Base-by-base conservation (phyloP, 2,888 invertebrate species). In the Lysandra coridon region DNA sequence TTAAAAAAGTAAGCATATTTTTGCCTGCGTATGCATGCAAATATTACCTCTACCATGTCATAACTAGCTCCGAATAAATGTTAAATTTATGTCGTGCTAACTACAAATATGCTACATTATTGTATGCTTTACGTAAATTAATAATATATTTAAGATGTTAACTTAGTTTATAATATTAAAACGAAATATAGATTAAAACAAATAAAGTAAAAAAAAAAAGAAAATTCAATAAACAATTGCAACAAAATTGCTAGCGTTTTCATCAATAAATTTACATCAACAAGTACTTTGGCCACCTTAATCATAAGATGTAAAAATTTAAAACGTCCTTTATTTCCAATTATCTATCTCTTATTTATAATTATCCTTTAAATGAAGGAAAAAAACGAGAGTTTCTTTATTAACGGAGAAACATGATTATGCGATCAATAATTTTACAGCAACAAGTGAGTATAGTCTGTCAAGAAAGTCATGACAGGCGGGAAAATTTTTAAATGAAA, bases 11-110 rank as follows among this genome's bases (percentile, higher is more conserved):
- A 69, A 69, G 69, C 33, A 69, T 69, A 69, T 69, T 64, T 64
- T 64, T 69, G 69, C 33, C 69, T 69, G 69, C 69, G 69, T 69
- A 14, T 69, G 69, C 69, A 69, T 69, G 69, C 69, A 69, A 69
- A 23, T 60, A 14, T n/a, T 69, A 64, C 64, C 30, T 64, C 12
- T 2, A 64, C 69, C 69, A 14, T 57, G 17, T 57, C 53, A 44
- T 69, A 37, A 69, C 14, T 17, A 69, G 69, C 69, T 69, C 1
- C 14, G 30, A 14, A 14, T 37, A 33, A 33, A 69, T 30, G 64
- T 30, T 49, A 10, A 12, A 14, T 37, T 4, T 4, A 69, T 69
- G 1, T 69, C 14, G 69, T 17, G 49, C 49, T 49, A 30, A 69
- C 30, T 30, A 69, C 64, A 69, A 23, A 62, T 23, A 69, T 69